These are phyloP conservation scores for Boleophthalmus pectinirostris DNA, from an alignment of 2,113 vertebrate genomes.

Conservation along the genomic window DNA sequence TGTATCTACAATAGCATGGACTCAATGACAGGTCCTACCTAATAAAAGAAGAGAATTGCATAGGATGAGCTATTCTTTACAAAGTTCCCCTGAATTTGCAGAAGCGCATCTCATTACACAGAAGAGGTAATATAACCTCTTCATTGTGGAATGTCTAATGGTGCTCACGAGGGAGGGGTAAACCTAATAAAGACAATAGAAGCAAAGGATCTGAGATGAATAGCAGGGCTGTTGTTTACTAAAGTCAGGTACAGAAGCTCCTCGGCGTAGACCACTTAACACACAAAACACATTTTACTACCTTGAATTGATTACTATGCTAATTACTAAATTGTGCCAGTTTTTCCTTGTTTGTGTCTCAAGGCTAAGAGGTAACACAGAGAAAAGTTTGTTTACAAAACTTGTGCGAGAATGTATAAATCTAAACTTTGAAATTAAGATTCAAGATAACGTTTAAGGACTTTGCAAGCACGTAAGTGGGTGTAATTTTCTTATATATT, in stretches of 20 bases:
- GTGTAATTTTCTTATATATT: too few species aligned
- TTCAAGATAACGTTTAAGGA: neutral
- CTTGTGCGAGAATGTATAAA: neutral
- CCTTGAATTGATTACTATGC: constrained; percentile 69
- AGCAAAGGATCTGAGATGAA: constrained; percentile 60
- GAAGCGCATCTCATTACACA: constrained; percentile 55
- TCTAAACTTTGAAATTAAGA: too few species aligned
- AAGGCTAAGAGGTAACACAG: constrained; percentile 15
- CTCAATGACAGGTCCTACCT: neutral
- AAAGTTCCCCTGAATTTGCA: constrained; percentile 49
- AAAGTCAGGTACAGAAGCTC: constrained; percentile 36
- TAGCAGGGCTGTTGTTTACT: constrained; percentile 62
- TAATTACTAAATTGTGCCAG: constrained; percentile 54
- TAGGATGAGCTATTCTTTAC: constrained; percentile 31
- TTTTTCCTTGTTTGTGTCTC: constrained; percentile 36
- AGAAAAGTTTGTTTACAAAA: constrained; percentile 27
- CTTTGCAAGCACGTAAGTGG: too few species aligned
- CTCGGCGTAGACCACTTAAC: constrained; percentile 64
- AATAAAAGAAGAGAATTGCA: constrained; percentile 2
- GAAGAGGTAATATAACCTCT: constrained; percentile 61
- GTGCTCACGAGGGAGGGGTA: constrained; percentile 53
- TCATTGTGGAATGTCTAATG: constrained; percentile 55
- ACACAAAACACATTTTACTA: constrained; percentile 55
- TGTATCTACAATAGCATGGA: constrained; percentile 3
- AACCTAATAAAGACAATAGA: constrained; percentile 70